phyloP scores from a whole-genome alignment of 2,888 invertebrate genomes.

The Petrophora chlorosata region DNA sequence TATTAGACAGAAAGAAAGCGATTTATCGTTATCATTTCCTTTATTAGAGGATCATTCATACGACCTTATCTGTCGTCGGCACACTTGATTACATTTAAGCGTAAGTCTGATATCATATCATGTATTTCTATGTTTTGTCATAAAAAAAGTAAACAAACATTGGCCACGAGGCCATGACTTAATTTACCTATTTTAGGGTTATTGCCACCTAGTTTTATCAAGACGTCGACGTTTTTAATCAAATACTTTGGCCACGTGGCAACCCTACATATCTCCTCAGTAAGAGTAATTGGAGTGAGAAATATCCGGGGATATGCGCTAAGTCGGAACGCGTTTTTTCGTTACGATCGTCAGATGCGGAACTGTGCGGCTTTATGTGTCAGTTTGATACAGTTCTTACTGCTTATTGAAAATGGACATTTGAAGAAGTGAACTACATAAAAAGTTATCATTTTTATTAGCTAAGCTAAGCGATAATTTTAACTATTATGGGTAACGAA shows the following conservation, averaged over 20 bases:
- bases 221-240: no score
- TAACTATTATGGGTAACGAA: no score
- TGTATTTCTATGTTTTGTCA: not conserved
- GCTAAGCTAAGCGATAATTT: no score
- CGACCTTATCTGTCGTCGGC: conserved; percentile 41
- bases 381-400: no score
- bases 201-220: no score
- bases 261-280: conserved; percentile 51
- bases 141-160: not conserved
- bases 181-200: not conserved
- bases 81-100: conserved; percentile 34
- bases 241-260: conserved; percentile 31
- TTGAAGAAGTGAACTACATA: no score
- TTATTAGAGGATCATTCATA: conserved; percentile 32
- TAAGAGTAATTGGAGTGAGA: conserved; percentile 59
- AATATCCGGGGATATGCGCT: conserved; percentile 49
- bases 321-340: conserved; percentile 48
- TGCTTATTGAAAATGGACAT: no score
- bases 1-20: conserved; percentile 36
- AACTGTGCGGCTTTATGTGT: no score
- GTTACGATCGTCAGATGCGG: conserved; percentile 23
- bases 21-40: conserved; percentile 37
- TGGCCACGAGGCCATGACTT: not conserved
- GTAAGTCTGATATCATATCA: conserved; percentile 12
- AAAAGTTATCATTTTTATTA: no score